Evolutionary conservation across 2,797 vertebrate genomes (phyloP).

Genomic region (Euphonia xanthogaster): DNA sequence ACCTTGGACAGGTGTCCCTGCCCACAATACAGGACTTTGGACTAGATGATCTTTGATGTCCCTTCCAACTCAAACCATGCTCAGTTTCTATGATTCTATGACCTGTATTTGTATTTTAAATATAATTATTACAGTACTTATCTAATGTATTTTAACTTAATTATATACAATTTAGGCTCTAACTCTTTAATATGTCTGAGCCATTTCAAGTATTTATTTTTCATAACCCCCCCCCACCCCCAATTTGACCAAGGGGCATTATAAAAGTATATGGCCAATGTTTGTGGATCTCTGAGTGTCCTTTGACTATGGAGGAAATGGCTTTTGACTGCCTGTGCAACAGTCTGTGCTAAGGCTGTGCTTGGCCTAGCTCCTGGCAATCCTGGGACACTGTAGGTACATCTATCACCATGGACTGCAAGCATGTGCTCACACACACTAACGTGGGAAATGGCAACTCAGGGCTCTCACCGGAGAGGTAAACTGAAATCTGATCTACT

Average conservation of each 20-base stretch:
- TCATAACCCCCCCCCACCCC: neutral
- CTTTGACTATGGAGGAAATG: neutral
- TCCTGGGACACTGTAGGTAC: neutral
- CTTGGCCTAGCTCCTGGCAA: neutral
- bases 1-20: neutral
- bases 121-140: neutral
- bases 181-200: neutral
- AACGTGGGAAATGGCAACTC: neutral
- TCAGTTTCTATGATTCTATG: neutral
- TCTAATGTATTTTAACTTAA: neutral
- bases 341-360: neutral
- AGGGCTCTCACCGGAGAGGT: neutral
- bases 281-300: neutral
- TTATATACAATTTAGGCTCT: neutral
- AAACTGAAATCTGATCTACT: neutral
- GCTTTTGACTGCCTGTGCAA: neutral
- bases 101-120: neutral
- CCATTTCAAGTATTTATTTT: neutral
- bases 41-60: neutral
- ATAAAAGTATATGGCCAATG: neutral
- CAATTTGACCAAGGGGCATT: neutral
- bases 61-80: neutral
- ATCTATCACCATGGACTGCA: neutral
- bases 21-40: neutral
- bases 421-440: rapidly evolving